Evolutionary conservation across 37 sponge, comb jelly and placozoan species (phyloP).

Genomic region (Beroe forskalii): DNA sequence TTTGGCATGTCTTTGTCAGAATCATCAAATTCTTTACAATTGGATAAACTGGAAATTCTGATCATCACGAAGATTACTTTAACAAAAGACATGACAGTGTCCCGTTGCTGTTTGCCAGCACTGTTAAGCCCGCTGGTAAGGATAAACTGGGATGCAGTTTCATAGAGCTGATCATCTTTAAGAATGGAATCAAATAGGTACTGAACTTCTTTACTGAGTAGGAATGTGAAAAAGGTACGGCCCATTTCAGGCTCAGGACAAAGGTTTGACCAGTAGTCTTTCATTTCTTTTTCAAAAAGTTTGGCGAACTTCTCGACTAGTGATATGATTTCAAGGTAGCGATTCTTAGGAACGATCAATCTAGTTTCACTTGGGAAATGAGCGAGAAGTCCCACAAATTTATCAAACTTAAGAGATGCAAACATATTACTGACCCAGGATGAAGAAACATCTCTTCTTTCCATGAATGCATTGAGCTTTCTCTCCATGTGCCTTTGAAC

Average conservation of each 20-base stretch:
- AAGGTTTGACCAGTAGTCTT: background rate
- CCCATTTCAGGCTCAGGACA: too few species aligned
- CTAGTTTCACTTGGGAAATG: background rate
- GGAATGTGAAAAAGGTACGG: background rate
- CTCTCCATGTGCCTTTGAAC: background rate
- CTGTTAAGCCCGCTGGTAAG: background rate
- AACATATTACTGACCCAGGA: background rate
- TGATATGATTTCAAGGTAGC: background rate
- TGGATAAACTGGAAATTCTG: background rate
- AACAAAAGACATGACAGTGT: background rate
- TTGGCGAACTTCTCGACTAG: background rate
- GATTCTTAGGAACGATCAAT: background rate
- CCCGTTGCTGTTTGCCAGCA: background rate
- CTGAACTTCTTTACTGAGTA: background rate
- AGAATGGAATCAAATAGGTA: background rate
- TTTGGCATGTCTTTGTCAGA: background rate
- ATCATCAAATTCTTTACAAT: background rate
- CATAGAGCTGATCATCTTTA: background rate
- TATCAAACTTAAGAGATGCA: conserved; percentile 5
- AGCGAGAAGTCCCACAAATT: background rate
- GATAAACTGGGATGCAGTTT: background rate
- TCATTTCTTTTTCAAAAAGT: background rate
- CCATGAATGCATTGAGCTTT: background rate
- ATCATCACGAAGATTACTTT: background rate
- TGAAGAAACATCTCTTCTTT: background rate